phyloP scores from a whole-genome alignment of 2,797 vertebrate genomes.

The Phoebastria nigripes region DNA sequence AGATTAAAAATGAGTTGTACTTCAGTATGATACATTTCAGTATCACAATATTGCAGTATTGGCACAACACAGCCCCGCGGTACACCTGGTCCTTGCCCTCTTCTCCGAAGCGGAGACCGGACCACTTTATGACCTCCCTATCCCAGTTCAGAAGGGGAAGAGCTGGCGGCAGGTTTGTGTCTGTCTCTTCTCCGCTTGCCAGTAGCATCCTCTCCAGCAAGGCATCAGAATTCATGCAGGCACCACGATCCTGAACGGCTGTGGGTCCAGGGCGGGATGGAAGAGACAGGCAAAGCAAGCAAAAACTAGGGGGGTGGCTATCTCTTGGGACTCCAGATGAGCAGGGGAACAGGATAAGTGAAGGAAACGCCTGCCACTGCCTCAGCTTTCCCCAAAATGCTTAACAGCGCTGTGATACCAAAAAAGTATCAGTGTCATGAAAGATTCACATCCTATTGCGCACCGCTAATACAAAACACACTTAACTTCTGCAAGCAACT shows the following conservation, averaged over 20 bases:
- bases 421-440: neutral
- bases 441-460: neutral
- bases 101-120: neutral
- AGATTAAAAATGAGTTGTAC: neutral
- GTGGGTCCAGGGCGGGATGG: rapidly evolving
- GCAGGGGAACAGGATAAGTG: neutral
- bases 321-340: neutral
- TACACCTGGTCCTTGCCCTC: neutral
- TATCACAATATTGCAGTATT: rapidly evolving
- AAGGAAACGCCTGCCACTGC: neutral
- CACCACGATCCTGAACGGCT: neutral
- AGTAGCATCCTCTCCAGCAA: neutral
- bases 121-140: neutral
- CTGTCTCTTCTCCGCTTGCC: neutral
- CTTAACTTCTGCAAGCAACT: neutral
- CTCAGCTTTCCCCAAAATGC: neutral
- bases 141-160: neutral
- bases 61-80: neutral
- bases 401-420: neutral
- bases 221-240: neutral
- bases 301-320: rapidly evolving
- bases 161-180: neutral
- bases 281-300: neutral
- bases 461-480: constrained; percentile 2
- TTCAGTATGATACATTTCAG: rapidly evolving